Base-by-base conservation (phyloP, 1,140 invertebrate genomes). In the Kradibia gibbosae region DNA sequence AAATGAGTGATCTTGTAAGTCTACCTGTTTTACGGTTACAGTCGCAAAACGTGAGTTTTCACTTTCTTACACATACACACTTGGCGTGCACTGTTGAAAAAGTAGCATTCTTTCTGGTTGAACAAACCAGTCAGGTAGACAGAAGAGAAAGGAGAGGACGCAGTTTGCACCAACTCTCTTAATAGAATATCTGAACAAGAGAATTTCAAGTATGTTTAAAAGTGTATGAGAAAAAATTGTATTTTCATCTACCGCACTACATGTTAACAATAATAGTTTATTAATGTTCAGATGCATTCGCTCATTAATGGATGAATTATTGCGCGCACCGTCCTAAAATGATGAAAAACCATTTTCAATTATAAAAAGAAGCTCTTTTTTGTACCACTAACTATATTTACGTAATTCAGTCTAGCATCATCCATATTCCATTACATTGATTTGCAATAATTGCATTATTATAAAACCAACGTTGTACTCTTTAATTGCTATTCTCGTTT, bases 141-240 rank as follows among this genome's bases (percentile, higher is more conserved):
- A 5, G 55, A 60, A 60, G 55, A 60, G 55, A 60, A 60, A 60
- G 55, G 55, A 60, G 55, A 60, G 55, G 55, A 60, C 55, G n/a
- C 22, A 17, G 28, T 60, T 60, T 60, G 55, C n/a, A 13, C 3
- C 55, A 28, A 53, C 10, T 53, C 15, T 78, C 76, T 15, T 78
- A 67, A 78, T 78, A 39, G 45, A 78, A 11, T 11, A 75, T 53
- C 48, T 13, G 20, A 75, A 57, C 53, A 57, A 74, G 53, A 57
- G 72, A 75, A 22, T 42, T 45, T 28, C 22, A 71, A 71, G 67
- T 13, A 45, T 48, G 11, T 36, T 53, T 36, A 39, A 39, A 31
- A 62, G 15, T 31, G 31, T 72, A 31, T 11, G 31, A 7, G 11
- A 25, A 72, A 72, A 28, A 25, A 39, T 39, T 3, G 8, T 13